phyloP scores from a whole-genome alignment of 2,113 vertebrate genomes.

The Peromyscus leucopus region DNA sequence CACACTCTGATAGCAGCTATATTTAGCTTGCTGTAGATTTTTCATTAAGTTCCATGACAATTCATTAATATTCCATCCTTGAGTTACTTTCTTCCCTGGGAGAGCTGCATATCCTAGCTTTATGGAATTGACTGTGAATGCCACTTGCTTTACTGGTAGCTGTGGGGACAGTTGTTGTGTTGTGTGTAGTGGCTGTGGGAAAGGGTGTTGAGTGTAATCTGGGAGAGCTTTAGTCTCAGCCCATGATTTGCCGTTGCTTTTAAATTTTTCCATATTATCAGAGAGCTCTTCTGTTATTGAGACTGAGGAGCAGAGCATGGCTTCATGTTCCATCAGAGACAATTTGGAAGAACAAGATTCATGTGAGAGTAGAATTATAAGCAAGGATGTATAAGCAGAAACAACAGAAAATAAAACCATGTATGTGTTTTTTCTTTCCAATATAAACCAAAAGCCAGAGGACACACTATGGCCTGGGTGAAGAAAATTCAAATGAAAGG shows the following conservation, averaged over 20 bases:
- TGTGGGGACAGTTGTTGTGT: not conserved
- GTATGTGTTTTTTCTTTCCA: not conserved
- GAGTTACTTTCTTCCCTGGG: rapidly evolving
- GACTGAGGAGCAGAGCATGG: not conserved
- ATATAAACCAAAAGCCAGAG: not conserved
- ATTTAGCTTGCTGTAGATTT: not conserved
- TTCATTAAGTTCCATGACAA: not conserved
- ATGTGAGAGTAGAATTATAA: not conserved
- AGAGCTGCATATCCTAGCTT: not conserved
- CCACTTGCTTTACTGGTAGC: not conserved
- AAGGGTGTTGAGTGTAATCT: too few species aligned
- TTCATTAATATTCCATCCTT: not conserved
- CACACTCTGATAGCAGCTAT: not conserved
- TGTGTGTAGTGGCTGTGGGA: not conserved
- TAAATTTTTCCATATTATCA: not conserved
- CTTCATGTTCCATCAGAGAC: not conserved
- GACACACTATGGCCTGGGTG: not conserved
- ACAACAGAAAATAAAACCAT: not conserved
- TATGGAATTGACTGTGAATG: not conserved
- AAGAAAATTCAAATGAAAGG: conserved; percentile 18
- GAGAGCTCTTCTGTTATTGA: not conserved
- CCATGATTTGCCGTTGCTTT: not conserved
- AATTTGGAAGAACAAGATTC: not conserved
- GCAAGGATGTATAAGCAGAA: not conserved
- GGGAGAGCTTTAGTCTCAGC: not conserved